These are phyloP conservation scores for Brienomyrus longianalis DNA, from an alignment of 2,113 vertebrate genomes.

Conservation along the genomic window DNA sequence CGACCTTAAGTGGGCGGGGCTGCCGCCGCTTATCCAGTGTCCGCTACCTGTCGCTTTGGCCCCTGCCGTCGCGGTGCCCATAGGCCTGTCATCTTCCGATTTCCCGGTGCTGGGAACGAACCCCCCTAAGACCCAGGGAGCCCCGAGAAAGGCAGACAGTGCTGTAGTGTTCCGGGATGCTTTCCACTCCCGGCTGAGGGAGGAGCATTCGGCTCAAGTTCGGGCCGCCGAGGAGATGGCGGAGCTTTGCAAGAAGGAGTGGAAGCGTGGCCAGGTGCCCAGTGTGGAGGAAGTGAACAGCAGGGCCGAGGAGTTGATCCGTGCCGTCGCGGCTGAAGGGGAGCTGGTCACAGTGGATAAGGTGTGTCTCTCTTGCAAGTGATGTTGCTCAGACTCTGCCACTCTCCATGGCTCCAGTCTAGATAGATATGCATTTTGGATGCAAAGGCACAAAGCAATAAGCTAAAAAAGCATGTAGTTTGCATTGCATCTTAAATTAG, in stretches of 20 bases:
- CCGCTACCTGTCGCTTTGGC: not conserved
- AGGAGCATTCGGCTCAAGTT: slow-evolving; percentile 49
- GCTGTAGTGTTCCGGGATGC: slow-evolving; percentile 36
- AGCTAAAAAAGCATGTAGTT: not conserved
- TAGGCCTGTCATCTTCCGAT: slow-evolving; percentile 20
- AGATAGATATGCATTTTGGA: slow-evolving; percentile 38
- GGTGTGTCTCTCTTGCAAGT: slow-evolving; percentile 36
- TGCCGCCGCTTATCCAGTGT: not conserved
- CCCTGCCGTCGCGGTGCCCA: not conserved
- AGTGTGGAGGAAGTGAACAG: slow-evolving; percentile 37
- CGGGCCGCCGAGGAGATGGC: slow-evolving; percentile 44
- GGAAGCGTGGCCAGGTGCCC: slow-evolving; percentile 8
- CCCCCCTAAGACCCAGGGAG: slow-evolving; percentile 33
- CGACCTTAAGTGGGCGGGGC: no score
- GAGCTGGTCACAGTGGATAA: slow-evolving; percentile 57
- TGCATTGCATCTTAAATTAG: not conserved
- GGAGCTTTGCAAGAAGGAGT: not conserved
- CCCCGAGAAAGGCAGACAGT: not conserved
- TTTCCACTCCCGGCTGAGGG: slow-evolving; percentile 52
- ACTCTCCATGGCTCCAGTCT: not conserved
- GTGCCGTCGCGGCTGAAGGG: slow-evolving; percentile 53
- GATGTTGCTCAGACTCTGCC: not conserved
- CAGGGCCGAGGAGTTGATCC: slow-evolving; percentile 50
- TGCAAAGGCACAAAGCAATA: not conserved
- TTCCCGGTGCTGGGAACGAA: slow-evolving; percentile 45